These are phyloP conservation scores for Rhingia rostrata DNA, from an alignment of 2,888 invertebrate genomes.

Conservation along the genomic window DNA sequence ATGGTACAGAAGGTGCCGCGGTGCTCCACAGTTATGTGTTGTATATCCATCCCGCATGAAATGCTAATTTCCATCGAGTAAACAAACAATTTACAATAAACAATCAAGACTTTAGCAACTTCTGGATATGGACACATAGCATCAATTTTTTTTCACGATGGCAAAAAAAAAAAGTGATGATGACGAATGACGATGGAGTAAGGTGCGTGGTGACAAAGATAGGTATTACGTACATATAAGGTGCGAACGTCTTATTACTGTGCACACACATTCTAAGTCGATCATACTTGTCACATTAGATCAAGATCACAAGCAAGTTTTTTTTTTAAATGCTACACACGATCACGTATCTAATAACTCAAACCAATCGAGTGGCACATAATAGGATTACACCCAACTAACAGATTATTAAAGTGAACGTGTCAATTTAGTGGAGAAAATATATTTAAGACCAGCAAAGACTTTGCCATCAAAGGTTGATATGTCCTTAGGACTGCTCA, in stretches of 20 bases:
- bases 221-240: slow-evolving; percentile 17
- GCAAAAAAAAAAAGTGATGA: slow-evolving; percentile 16
- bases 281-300: slow-evolving; percentile 33
- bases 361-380: slow-evolving; percentile 33
- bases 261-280: slow-evolving; percentile 27
- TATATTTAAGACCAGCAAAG: slow-evolving; percentile 8
- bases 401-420: slow-evolving; percentile 40
- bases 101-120: slow-evolving; percentile 45
- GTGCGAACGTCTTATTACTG: slow-evolving; percentile 33
- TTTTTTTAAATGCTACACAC: neutral
- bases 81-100: slow-evolving; percentile 66
- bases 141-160: too few relatives aligned
- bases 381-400: slow-evolving; percentile 48
- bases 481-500: slow-evolving; percentile 61
- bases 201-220: slow-evolving; percentile 2
- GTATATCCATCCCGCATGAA: slow-evolving; percentile 19
- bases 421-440: slow-evolving; percentile 40
- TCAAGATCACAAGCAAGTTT: slow-evolving; percentile 11
- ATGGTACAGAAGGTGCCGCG: slow-evolving; percentile 33
- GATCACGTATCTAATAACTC: slow-evolving; percentile 41
- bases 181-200: slow-evolving; percentile 21
- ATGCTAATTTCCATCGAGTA: slow-evolving; percentile 63
- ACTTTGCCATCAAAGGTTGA: slow-evolving; percentile 45
- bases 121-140: slow-evolving; percentile 22
- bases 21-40: neutral